These are phyloP conservation scores for Molorchus minor DNA, from an alignment of 2,888 invertebrate genomes.

Conservation along the genomic window DNA sequence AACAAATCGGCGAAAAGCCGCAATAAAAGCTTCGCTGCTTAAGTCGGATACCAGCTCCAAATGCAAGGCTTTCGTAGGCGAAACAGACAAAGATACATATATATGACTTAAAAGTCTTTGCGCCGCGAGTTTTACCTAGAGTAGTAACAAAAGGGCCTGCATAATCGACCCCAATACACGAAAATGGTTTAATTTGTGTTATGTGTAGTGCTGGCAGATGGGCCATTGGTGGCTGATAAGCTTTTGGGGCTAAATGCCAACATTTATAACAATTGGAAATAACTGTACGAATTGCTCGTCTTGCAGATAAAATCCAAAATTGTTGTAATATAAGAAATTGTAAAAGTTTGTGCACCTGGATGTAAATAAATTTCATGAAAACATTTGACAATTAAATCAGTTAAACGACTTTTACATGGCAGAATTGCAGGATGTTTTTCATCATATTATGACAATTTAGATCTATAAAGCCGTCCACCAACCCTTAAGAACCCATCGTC, in stretches of 20 bases:
- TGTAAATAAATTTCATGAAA: too few relatives aligned
- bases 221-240: constrained; percentile 15
- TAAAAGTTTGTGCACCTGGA: constrained; percentile 6
- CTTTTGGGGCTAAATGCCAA: constrained; percentile 5
- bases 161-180: not conserved
- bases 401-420: constrained; percentile 18
- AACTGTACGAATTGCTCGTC: constrained; percentile 5
- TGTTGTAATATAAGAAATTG: constrained; percentile 7
- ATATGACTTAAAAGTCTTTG: constrained; percentile 8
- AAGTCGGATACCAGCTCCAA: too few relatives aligned
- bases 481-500: constrained; percentile 26
- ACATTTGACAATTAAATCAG: constrained; percentile 15
- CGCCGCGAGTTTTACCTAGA: not conserved
- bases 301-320: too few relatives aligned
- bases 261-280: constrained; percentile 17
- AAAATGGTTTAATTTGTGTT: constrained; percentile 10
- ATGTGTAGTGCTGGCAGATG: constrained; percentile 11
- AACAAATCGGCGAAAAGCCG: too few relatives aligned
- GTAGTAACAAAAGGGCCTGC: constrained; percentile 7
- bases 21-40: too few relatives aligned
- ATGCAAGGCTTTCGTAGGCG: too few relatives aligned
- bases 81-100: constrained; percentile 14
- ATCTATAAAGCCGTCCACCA: constrained; percentile 25
- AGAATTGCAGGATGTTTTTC: constrained; percentile 27
- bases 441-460: constrained; percentile 26